phyloP scores from a whole-genome alignment of 2,113 vertebrate species.

The Sander lucioperca region DNA sequence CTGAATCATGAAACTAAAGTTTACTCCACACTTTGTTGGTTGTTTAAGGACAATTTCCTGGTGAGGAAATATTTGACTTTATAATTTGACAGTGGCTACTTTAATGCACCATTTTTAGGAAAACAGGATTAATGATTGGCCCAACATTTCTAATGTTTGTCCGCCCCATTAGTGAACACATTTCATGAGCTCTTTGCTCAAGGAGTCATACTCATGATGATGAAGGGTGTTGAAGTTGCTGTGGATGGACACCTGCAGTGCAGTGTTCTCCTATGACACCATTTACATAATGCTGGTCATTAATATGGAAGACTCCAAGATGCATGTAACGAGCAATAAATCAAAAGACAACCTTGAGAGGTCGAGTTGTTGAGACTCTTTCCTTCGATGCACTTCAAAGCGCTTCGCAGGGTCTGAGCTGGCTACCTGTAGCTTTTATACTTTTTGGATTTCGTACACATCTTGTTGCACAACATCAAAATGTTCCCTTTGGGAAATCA shows the following conservation, averaged over 20 bases:
- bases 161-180: neutral
- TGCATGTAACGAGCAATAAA: constrained; percentile 18
- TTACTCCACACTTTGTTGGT: neutral
- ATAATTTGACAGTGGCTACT: neutral
- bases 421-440: constrained; percentile 24
- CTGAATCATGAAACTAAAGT: neutral
- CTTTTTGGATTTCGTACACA: neutral
- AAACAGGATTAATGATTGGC: no score
- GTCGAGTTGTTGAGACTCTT: constrained; percentile 15
- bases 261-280: constrained; percentile 19
- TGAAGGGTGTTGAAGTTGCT: constrained; percentile 23
- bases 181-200: neutral
- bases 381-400: constrained; percentile 33
- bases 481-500: neutral
- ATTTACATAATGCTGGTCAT: constrained; percentile 56
- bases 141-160: neutral
- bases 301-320: constrained; percentile 57
- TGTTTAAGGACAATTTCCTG: neutral
- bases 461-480: constrained; percentile 23
- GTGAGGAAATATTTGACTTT: neutral
- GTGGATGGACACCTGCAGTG: constrained; percentile 48
- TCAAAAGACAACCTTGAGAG: constrained; percentile 54
- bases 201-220: constrained; percentile 8
- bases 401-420: constrained; percentile 12
- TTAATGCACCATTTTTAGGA: neutral